Evolutionary conservation across 2,888 invertebrate genomes (phyloP).

Genomic region (Periphyllus acericola): DNA sequence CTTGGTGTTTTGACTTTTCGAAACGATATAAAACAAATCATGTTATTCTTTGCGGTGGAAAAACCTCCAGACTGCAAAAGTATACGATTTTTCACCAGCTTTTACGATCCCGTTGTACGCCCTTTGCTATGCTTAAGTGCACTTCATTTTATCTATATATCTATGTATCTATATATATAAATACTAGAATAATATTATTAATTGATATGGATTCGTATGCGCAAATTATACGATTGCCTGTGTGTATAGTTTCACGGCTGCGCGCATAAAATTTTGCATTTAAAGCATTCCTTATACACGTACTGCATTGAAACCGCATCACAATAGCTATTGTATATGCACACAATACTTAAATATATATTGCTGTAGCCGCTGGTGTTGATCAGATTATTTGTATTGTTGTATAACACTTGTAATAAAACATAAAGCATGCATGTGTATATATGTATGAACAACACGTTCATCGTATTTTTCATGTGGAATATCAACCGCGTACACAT

Average conservation of each 20-base stretch:
- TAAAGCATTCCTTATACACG: slow-evolving; percentile 1
- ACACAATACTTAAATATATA: not conserved
- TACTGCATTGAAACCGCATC: slow-evolving; percentile 1
- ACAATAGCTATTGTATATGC: slow-evolving; percentile 39
- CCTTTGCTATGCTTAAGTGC: too few relatives aligned
- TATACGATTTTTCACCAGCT: not conserved
- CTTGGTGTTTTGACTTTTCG: slow-evolving; percentile 10
- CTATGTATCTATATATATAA: too few relatives aligned
- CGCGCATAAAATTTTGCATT: slow-evolving; percentile 8
- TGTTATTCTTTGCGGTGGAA: not conserved
- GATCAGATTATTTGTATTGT: slow-evolving; percentile 50
- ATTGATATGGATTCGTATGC: not conserved
- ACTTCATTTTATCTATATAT: too few relatives aligned
- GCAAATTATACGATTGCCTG: not conserved
- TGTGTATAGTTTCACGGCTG: not conserved
- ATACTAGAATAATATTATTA: too few relatives aligned
- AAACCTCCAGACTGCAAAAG: not conserved
- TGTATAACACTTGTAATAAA: slow-evolving; percentile 37
- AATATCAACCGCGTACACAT: not conserved
- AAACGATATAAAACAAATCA: not conserved
- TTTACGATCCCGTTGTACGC: not conserved
- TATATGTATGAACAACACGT: not conserved
- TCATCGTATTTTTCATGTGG: slow-evolving; percentile 9
- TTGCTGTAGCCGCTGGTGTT: slow-evolving; percentile 14
- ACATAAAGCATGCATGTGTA: not conserved